Percentiles rank a stretch among this genome's conserved stretches.
Evolutionary conservation across 2,888 invertebrate species (phyloP).

Genomic region (Penaeus monodon): DNA sequence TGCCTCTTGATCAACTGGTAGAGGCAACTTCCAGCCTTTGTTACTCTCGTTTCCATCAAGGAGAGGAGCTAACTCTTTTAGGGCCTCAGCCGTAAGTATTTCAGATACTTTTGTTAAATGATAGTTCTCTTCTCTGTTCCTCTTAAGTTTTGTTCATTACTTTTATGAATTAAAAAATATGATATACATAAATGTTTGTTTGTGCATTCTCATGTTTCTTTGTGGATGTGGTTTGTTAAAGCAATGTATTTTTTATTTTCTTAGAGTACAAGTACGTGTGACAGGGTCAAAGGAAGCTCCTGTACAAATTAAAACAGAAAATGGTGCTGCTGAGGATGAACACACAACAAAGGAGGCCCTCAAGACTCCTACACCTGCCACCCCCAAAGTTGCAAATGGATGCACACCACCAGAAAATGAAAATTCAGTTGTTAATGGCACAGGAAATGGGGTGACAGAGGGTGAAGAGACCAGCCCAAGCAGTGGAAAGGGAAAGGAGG

Average conservation of each 20-base stretch:
- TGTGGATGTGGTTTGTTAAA: neutral
- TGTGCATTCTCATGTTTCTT: neutral
- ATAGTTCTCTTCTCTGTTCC: neutral
- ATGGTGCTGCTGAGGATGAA: neutral
- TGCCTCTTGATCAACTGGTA: slow-evolving; percentile 62
- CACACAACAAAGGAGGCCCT: neutral
- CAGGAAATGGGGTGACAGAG: slow-evolving; percentile 25
- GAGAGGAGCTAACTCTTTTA: slow-evolving; percentile 54
- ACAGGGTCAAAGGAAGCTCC: slow-evolving; percentile 13
- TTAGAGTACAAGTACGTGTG: slow-evolving; percentile 46
- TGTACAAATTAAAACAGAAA: slow-evolving; percentile 11
- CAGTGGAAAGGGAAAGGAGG: slow-evolving; percentile 31
- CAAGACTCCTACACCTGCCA: neutral
- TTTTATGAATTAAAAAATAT: neutral
- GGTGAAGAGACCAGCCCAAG: slow-evolving; percentile 29
- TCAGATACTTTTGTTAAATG: neutral
- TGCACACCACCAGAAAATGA: slow-evolving; percentile 7
- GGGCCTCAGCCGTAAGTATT: slow-evolving; percentile 44
- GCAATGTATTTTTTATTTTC: neutral
- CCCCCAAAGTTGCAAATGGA: slow-evolving; percentile 18
- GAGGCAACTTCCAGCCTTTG: slow-evolving; percentile 56
- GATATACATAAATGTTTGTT: neutral
- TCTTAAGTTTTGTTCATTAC: neutral
- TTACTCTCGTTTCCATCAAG: slow-evolving; percentile 50
- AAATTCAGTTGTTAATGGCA: slow-evolving; percentile 28